phyloP scores from a whole-genome alignment of 2,888 invertebrate genomes.

The Diplolepis rosae region DNA sequence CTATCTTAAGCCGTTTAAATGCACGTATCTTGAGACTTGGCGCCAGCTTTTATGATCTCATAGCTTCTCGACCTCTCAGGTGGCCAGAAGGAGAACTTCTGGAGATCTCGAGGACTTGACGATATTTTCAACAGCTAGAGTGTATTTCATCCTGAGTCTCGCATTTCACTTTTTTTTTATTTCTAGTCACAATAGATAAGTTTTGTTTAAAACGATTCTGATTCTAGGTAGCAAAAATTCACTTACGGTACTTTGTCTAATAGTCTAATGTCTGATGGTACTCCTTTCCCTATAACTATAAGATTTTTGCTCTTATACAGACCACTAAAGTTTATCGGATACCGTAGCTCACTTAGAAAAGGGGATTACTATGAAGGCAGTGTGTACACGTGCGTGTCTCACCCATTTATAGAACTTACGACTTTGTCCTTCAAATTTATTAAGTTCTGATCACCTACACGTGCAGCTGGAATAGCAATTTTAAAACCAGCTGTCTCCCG shows the following conservation, averaged over 20 bases:
- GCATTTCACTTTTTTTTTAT: neutral
- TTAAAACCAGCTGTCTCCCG: neutral
- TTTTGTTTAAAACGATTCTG: neutral
- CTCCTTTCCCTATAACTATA: neutral
- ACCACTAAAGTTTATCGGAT: neutral
- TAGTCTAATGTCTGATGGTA: neutral
- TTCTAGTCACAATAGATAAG: neutral
- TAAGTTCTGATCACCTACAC: neutral
- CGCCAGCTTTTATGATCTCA: constrained; percentile 35
- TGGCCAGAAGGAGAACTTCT: constrained; percentile 20
- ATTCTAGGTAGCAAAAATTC: neutral
- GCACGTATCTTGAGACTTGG: constrained; percentile 28
- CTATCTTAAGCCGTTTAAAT: constrained; percentile 27
- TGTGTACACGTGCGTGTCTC: neutral
- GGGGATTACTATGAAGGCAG: constrained; percentile 3
- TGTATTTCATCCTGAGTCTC: neutral
- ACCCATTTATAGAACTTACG: constrained; percentile 16
- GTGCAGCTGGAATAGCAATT: neutral
- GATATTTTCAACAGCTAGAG: constrained; percentile 16
- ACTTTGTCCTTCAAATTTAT: constrained; percentile 18
- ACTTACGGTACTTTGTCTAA: neutral
- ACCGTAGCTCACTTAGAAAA: constrained; percentile 21
- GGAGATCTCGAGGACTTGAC: constrained; percentile 7
- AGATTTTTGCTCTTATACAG: neutral
- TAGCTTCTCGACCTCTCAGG: constrained; percentile 32